Conservation (phyloP, 2,113 vertebrate genomes). For the Nymphicus hollandicus region DNA sequence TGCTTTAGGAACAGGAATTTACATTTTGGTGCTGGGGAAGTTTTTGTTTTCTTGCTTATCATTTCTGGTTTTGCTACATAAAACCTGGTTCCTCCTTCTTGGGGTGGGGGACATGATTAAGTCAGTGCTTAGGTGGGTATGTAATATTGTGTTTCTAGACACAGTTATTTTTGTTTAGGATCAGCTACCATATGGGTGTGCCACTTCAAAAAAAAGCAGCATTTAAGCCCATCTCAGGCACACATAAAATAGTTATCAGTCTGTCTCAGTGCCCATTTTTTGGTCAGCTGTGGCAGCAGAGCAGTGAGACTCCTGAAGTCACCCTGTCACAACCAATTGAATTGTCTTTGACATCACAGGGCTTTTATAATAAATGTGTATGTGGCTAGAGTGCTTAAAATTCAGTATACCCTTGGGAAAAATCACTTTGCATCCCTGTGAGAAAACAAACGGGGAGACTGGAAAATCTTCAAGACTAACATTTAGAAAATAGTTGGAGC, state of each 20-base stretch:
- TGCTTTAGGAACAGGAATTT: not conserved
- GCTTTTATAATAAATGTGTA: not conserved
- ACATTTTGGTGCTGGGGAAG: not conserved
- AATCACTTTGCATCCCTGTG: not conserved
- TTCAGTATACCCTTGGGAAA: not conserved
- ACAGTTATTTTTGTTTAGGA: not conserved
- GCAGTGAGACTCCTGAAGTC: not conserved
- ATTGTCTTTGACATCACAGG: not conserved
- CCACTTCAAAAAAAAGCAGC: not conserved
- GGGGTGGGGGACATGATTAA: rapidly evolving
- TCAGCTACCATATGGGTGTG: not conserved
- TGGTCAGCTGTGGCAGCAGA: not conserved
- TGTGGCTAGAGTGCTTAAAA: not conserved
- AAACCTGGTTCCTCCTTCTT: not conserved
- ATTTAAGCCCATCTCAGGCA: not conserved
- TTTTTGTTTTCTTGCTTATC: not conserved
- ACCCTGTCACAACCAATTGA: not conserved
- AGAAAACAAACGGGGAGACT: not conserved
- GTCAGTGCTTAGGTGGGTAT: not conserved
- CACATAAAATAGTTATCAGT: not conserved
- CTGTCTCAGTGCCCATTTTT: not conserved
- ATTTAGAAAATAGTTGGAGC: not conserved
- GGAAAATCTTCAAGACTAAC: not conserved
- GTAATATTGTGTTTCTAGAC: not conserved
- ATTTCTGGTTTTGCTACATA: not conserved